Evolutionary conservation across 2,797 vertebrate genomes (phyloP).

Genomic region (Rhyacichthys aspro): DNA sequence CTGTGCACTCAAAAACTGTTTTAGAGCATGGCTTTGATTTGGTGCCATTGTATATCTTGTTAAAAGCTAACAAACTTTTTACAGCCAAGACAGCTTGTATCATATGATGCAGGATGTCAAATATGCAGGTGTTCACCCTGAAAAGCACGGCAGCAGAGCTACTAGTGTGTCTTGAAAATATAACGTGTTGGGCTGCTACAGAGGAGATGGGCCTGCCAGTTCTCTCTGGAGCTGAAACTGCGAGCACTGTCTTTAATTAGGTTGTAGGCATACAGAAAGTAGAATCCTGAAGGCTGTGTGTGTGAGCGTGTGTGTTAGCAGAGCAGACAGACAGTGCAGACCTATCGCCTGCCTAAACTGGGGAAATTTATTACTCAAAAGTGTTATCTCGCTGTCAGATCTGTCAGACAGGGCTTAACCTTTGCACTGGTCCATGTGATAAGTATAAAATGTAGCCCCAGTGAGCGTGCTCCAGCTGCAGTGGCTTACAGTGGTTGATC

Average conservation of each 20-base stretch:
- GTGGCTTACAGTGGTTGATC: slow-evolving; percentile 11
- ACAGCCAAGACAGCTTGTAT: slow-evolving; percentile 51
- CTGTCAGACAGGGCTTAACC: slow-evolving; percentile 48
- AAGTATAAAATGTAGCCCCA: slow-evolving; percentile 21
- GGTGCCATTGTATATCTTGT: slow-evolving; percentile 61
- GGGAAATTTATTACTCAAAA: slow-evolving; percentile 71
- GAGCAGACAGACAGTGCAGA: slow-evolving; percentile 52
- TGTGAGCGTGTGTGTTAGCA: slow-evolving; percentile 21
- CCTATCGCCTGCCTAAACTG: slow-evolving; percentile 63
- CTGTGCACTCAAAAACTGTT: slow-evolving; percentile 13
- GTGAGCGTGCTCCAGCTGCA: slow-evolving; percentile 27
- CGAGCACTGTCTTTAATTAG: slow-evolving; percentile 79
- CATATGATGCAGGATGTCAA: slow-evolving; percentile 66
- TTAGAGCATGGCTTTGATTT: slow-evolving; percentile 46
- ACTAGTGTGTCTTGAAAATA: slow-evolving; percentile 71
- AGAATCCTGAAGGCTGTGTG: too few species aligned
- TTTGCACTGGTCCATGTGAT: slow-evolving; percentile 52
- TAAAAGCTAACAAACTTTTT: slow-evolving; percentile 44
- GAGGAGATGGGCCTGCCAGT: slow-evolving; percentile 64
- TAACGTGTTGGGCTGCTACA: slow-evolving; percentile 67
- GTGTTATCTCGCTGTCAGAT: slow-evolving; percentile 61
- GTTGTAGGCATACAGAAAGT: slow-evolving; percentile 69
- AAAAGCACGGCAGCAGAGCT: slow-evolving; percentile 60
- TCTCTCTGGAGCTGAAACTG: slow-evolving; percentile 71
- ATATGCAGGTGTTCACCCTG: slow-evolving; percentile 67